A percentile compares a stretch with the other conserved stretches of the same genome.
Conservation (phyloP, 2,797 vertebrate species). For the Mormyrops boulengeri region DNA sequence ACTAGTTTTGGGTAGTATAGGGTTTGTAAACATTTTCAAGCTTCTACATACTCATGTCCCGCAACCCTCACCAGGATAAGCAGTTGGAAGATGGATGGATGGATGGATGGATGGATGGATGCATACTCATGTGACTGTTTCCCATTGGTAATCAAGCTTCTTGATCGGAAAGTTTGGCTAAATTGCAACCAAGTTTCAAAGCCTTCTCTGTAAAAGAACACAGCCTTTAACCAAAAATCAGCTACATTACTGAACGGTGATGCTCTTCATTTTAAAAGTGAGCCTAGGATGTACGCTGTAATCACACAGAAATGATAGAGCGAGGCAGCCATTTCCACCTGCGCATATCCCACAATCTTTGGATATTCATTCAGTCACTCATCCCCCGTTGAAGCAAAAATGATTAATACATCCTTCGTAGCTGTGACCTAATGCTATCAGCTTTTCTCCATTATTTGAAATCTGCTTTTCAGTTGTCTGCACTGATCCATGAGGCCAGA, state of each 20-base stretch:
- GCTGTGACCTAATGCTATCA: slow-evolving; percentile 42
- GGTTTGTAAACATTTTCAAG: slow-evolving; percentile 68
- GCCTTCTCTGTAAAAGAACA: neutral
- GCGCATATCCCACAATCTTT: slow-evolving; percentile 49
- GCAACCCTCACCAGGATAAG: neutral
- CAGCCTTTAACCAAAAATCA: neutral
- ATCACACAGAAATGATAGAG: slow-evolving; percentile 33
- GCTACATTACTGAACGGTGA: neutral
- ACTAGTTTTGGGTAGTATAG: slow-evolving; percentile 57
- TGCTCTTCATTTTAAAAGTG: neutral
- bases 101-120: neutral
- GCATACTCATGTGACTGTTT: slow-evolving; percentile 35
- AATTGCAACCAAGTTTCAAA: neutral
- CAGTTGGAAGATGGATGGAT: neutral
- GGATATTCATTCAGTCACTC: slow-evolving; percentile 44
- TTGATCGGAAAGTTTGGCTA: neutral
- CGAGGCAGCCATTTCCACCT: slow-evolving; percentile 21
- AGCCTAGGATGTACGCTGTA: slow-evolving; percentile 21
- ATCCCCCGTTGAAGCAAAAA: slow-evolving; percentile 37
- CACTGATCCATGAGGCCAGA: slow-evolving; percentile 33
- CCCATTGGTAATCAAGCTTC: slow-evolving; percentile 3
- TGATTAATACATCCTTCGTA: slow-evolving; percentile 34
- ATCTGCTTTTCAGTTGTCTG: slow-evolving; percentile 15
- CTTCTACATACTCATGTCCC: slow-evolving; percentile 49
- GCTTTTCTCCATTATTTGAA: slow-evolving; percentile 11